Evolutionary conservation across 1,140 invertebrate species (phyloP).

Genomic region (Coenobita brevimanus): DNA sequence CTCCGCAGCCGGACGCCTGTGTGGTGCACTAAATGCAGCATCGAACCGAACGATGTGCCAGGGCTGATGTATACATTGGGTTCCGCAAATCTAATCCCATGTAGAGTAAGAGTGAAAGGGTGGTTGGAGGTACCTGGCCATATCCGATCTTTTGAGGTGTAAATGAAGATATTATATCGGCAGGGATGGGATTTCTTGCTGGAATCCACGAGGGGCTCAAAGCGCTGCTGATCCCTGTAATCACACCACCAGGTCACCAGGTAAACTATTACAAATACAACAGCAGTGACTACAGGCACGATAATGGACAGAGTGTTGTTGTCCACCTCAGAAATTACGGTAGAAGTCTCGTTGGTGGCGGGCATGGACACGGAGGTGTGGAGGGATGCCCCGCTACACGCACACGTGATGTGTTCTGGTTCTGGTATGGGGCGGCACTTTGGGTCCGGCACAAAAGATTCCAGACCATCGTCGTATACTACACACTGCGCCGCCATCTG

Average conservation of each 20-base stretch:
- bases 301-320: neutral
- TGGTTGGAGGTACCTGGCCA: neutral
- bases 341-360: neutral
- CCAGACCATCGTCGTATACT: neutral
- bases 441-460: neutral
- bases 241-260: neutral
- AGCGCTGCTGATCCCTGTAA: neutral
- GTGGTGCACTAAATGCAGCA: constrained; percentile 29
- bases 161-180: constrained; percentile 25
- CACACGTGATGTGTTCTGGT: neutral
- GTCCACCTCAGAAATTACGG: neutral
- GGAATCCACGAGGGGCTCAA: neutral
- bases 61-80: neutral
- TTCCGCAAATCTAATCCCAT: neutral
- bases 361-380: constrained; percentile 12
- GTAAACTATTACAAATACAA: neutral
- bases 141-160: neutral
- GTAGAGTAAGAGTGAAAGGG: neutral
- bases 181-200: neutral
- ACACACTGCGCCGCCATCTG: constrained; percentile 26
- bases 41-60: neutral
- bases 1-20: neutral
- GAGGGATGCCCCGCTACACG: neutral
- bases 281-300: neutral
- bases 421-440: neutral